Evolutionary conservation across 2,113 vertebrate species (phyloP), one percentile per base, ranked within the genome.

Genomic region (Plotosus lineatus): DNA sequence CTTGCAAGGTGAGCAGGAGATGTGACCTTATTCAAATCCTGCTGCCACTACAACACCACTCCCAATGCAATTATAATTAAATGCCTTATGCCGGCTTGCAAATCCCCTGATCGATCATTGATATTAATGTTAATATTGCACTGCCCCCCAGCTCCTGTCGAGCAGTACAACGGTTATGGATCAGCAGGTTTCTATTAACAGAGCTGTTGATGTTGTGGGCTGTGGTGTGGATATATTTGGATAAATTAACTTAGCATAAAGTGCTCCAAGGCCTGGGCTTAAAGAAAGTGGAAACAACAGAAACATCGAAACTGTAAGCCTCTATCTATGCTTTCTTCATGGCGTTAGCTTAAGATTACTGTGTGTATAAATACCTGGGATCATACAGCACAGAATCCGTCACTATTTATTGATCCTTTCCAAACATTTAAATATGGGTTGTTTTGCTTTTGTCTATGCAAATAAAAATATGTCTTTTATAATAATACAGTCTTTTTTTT

Each of bases 1-100:
- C 93, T 93, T 93, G 92, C 92, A 91, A 94, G 95, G 96, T 95
- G 92, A 95, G 92, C 88, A 92, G 90, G 87, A 94, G 91, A 93
- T 89, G 93, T 98, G 97, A 98, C 97, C 97, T 95, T 97, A 99
- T 97, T 98, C 95, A 97, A 98, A 98, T 97, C 95, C 92, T 89
- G 91, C 82, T 88, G 80, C 88, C 51, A 58, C 87, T 85, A 93
- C 85, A 90, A 89, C 90, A 83, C 86, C 90, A 90, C 89, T 91
- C 94, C 85, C 85, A 84, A 92, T 78, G 87, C 94, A 94, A 94
- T 95, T 96, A 95, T 96, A 98, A 98, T 98, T 97, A 98, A 96
- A 96, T 92, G 90, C 94, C 94, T 94, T 95, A 95, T 96, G 94
- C 95, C 92, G 95, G 92, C 93, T 96, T 97, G 96, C 95, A 97